Percentiles rank a stretch among this genome's conserved stretches.
Conservation (phyloP, 2,797 vertebrate species). For the Spinus pinus region DNA sequence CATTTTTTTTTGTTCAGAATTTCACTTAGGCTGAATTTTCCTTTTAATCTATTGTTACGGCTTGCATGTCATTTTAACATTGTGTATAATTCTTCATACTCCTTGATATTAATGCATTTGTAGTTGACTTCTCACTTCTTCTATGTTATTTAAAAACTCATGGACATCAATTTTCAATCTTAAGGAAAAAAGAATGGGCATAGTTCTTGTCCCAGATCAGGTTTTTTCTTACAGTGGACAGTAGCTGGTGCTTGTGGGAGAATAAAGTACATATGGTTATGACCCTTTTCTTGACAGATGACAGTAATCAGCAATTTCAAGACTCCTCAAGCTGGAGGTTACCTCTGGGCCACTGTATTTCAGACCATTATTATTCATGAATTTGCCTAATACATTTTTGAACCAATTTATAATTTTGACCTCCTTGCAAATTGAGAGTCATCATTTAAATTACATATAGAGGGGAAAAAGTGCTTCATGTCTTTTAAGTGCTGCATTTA, state of each 20-base stretch:
- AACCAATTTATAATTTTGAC: conserved; percentile 32
- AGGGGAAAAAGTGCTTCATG: not conserved
- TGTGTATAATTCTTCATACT: not conserved
- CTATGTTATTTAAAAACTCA: not conserved
- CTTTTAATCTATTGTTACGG: not conserved
- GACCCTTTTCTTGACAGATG: not conserved
- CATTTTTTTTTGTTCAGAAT: not conserved
- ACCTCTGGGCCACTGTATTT: not conserved
- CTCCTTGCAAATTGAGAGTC: not conserved
- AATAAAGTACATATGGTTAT: not conserved
- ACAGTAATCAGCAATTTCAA: conserved; percentile 9
- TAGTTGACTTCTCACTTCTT: not conserved
- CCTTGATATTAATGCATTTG: not conserved
- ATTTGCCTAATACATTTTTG: conserved; percentile 31
- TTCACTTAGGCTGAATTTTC: not conserved
- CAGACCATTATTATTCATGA: not conserved
- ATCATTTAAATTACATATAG: conserved; percentile 27
- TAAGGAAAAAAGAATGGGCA: not conserved
- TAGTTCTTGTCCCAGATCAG: not conserved
- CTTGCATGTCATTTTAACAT: not conserved
- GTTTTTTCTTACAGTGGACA: not conserved
- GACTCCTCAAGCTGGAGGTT: not conserved
- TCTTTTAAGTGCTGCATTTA: conserved; percentile 25
- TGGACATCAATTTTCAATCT: not conserved
- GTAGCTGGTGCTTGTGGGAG: not conserved